Evolutionary conservation across 1,140 invertebrate species (phyloP).

Genomic region (Drosophila santomea): DNA sequence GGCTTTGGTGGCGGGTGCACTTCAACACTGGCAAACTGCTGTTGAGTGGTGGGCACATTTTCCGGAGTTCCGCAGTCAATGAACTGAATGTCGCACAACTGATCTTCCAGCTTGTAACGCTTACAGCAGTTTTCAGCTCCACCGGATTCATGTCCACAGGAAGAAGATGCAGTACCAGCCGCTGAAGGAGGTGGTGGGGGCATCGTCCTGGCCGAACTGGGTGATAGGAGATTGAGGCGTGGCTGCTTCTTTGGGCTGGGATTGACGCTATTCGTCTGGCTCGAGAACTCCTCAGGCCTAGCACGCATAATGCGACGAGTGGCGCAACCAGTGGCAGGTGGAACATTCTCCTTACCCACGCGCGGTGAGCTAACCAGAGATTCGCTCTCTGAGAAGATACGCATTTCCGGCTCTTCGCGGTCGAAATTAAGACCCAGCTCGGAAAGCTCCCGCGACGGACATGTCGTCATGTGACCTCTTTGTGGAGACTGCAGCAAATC

Average conservation of each 20-base stretch:
- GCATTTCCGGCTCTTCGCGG: conserved; percentile 92
- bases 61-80: conserved; percentile 88
- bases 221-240: conserved; percentile 85
- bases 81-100: conserved; percentile 87
- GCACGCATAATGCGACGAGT: conserved; percentile 85
- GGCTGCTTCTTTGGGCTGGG: conserved; percentile 87
- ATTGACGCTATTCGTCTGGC: conserved; percentile 85
- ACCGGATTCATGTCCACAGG: conserved; percentile 67
- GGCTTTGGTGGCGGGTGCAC: conserved; percentile 81
- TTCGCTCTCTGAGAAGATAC: conserved; percentile 94
- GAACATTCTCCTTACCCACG: conserved; percentile 85
- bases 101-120: conserved; percentile 87
- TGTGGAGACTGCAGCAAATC: conserved; percentile 88
- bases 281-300: conserved; percentile 85
- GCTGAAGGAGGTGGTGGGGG: conserved; percentile 32
- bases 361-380: conserved; percentile 87
- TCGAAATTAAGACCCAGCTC: conserved; percentile 93
- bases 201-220: conserved; percentile 62
- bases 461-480: conserved; percentile 82
- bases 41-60: conserved; percentile 66
- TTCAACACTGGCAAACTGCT: conserved; percentile 70
- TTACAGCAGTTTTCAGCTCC: conserved; percentile 86
- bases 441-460: conserved; percentile 89
- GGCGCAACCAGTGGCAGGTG: conserved; percentile 62
- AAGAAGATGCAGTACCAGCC: not conserved